Evolutionary conservation across 2,113 vertebrate species (phyloP).

Genomic region (Lepus americanus): DNA sequence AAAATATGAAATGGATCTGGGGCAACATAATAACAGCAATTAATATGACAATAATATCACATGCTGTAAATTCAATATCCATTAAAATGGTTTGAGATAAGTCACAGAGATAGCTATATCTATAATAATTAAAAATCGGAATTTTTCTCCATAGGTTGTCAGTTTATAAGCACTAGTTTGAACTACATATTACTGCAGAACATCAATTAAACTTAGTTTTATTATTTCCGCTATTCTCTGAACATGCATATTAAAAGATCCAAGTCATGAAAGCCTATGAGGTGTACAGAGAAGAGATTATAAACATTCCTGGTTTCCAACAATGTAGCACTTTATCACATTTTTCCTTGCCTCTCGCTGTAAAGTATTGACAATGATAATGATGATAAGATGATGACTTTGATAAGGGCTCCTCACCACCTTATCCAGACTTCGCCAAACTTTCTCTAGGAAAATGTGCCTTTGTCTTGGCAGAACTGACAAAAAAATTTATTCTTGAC

Average conservation of each 20-base stretch:
- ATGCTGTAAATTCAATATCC: constrained; percentile 54
- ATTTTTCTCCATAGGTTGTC: constrained; percentile 35
- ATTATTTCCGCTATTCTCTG: constrained; percentile 16
- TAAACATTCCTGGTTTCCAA: not conserved
- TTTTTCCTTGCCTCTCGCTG: not conserved
- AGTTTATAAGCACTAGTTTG: constrained; percentile 32
- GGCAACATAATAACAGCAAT: constrained; percentile 64
- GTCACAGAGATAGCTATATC: constrained; percentile 17
- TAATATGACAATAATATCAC: constrained; percentile 71
- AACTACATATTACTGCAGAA: not conserved
- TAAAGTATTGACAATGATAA: not conserved
- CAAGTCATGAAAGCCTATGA: not conserved
- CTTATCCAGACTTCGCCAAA: not conserved
- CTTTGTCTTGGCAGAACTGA: not conserved
- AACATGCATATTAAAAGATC: not conserved
- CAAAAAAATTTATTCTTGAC: not conserved
- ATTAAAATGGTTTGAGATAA: constrained; percentile 63
- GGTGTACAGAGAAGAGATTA: not conserved
- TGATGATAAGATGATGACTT: not conserved
- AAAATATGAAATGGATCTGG: constrained; percentile 77
- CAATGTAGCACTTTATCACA: not conserved
- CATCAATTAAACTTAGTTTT: constrained; percentile 12
- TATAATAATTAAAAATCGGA: constrained; percentile 30
- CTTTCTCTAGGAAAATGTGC: not conserved
- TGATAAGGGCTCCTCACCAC: not conserved